These are phyloP conservation scores for Euwallacea similis DNA, from an alignment of 1,140 invertebrate genomes.

Conservation along the genomic window DNA sequence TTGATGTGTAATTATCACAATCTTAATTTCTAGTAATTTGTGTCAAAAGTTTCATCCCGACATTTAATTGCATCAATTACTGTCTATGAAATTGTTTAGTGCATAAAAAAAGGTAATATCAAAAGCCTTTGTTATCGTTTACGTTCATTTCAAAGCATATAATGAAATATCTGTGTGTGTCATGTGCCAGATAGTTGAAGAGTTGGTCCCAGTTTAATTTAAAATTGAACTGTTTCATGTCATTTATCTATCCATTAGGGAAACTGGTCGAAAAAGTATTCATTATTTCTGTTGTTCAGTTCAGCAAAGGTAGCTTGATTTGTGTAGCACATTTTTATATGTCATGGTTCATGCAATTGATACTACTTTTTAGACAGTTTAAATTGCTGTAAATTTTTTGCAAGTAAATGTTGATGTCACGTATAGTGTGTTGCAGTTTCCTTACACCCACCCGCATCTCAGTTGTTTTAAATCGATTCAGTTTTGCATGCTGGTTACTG, in stretches of 20 bases:
- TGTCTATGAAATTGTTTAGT: too few species aligned
- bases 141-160: conserved; percentile 18
- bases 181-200: conserved; percentile 15
- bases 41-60: too few species aligned
- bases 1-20: too few species aligned
- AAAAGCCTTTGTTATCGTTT: conserved; percentile 20
- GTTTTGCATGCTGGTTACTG: not conserved
- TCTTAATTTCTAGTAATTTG: too few species aligned
- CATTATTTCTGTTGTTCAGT: conserved; percentile 23
- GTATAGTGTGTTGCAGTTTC: not conserved
- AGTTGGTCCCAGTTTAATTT: conserved; percentile 6
- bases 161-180: conserved; percentile 17
- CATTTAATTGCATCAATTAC: too few species aligned
- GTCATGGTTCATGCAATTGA: conserved; percentile 1
- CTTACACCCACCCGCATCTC: not conserved
- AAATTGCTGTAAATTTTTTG: too few species aligned
- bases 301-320: conserved; percentile 29
- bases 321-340: conserved; percentile 31
- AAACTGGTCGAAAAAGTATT: conserved; percentile 15
- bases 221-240: conserved; percentile 13
- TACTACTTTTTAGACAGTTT: too few species aligned
- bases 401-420: not conserved
- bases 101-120: not conserved
- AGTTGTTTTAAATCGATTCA: not conserved
- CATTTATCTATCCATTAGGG: conserved; percentile 10